Evolutionary conservation across 2,888 invertebrate species (phyloP).

Genomic region (Therioaphis trifolii): DNA sequence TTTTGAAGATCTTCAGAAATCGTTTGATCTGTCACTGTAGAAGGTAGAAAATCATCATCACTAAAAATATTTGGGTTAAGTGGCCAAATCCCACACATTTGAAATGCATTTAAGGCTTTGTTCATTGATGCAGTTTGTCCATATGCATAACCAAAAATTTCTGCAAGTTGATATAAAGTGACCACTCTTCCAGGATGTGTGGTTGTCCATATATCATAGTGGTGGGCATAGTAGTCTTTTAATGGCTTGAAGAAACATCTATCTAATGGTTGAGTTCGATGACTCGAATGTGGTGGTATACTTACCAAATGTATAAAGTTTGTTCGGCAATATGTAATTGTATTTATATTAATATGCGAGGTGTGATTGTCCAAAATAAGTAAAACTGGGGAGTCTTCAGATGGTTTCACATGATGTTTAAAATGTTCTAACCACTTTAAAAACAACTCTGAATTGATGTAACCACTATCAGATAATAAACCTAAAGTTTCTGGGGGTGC

Average conservation of each 20-base stretch:
- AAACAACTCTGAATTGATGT: conserved; percentile 22
- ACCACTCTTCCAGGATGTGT: conserved; percentile 19
- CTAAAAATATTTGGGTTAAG: conserved; percentile 9
- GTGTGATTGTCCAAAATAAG: conserved; percentile 25
- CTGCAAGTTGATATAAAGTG: conserved; percentile 28
- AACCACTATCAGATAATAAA: conserved; percentile 21
- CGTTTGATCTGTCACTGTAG: conserved; percentile 23
- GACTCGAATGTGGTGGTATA: conserved; percentile 25
- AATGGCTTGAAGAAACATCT: conserved; percentile 8
- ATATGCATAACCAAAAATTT: conserved; percentile 12
- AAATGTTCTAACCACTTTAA: conserved; percentile 11
- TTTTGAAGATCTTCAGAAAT: neutral
- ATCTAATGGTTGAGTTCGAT: conserved; percentile 31
- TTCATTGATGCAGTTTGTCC: neutral
- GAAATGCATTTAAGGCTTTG: conserved; percentile 21
- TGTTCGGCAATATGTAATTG: neutral
- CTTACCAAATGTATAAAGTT: neutral
- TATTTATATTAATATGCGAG: conserved; percentile 18
- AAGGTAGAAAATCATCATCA: conserved; percentile 34
- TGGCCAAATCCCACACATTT: conserved; percentile 5
- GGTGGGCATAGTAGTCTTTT: neutral
- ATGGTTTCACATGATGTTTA: conserved; percentile 2
- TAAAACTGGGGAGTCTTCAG: conserved; percentile 5
- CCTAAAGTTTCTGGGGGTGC: conserved; percentile 4
- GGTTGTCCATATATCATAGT: neutral